These are phyloP conservation scores for Trichogramma pretiosum DNA, from an alignment of 1,140 invertebrate genomes.

Conservation along the genomic window DNA sequence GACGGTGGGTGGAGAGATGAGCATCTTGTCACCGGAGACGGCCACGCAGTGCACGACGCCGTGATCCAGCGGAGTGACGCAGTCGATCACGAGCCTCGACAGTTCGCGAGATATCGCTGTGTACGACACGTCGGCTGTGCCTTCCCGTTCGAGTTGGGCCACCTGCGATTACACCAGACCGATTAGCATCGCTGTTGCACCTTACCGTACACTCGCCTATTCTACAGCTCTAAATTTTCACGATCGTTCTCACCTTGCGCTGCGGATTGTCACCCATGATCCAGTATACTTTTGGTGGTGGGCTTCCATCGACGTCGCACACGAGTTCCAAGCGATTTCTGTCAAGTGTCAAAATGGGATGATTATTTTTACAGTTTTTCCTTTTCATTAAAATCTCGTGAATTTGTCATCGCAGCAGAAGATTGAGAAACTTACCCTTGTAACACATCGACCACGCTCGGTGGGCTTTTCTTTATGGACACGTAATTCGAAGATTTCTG, in stretches of 20 bases:
- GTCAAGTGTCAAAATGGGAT: too few species aligned
- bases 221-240: not conserved
- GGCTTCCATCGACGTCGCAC: slow-evolving; percentile 60
- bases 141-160: slow-evolving; percentile 24
- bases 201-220: too few species aligned
- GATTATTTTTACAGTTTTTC: too few species aligned
- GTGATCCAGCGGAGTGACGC: slow-evolving; percentile 49
- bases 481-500: too few species aligned
- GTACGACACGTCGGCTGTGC: slow-evolving; percentile 21
- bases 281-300: slow-evolving; percentile 62
- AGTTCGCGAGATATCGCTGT: slow-evolving; percentile 51
- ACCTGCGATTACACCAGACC: slow-evolving; percentile 20
- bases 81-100: slow-evolving; percentile 59
- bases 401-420: too few species aligned
- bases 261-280: slow-evolving; percentile 51
- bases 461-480: slow-evolving; percentile 8
- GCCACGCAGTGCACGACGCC: slow-evolving; percentile 66
- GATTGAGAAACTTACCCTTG: slow-evolving; percentile 6
- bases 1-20: slow-evolving; percentile 38
- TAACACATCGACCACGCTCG: slow-evolving; percentile 4
- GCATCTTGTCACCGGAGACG: slow-evolving; percentile 50
- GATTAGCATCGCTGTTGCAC: too few species aligned
- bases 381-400: too few species aligned
- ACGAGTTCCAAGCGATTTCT: slow-evolving; percentile 50
- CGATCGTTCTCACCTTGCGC: slow-evolving; percentile 46